These are phyloP conservation scores for Scrobipalpa atriplicella DNA, from an alignment of 2,888 invertebrate species.

Conservation along the genomic window DNA sequence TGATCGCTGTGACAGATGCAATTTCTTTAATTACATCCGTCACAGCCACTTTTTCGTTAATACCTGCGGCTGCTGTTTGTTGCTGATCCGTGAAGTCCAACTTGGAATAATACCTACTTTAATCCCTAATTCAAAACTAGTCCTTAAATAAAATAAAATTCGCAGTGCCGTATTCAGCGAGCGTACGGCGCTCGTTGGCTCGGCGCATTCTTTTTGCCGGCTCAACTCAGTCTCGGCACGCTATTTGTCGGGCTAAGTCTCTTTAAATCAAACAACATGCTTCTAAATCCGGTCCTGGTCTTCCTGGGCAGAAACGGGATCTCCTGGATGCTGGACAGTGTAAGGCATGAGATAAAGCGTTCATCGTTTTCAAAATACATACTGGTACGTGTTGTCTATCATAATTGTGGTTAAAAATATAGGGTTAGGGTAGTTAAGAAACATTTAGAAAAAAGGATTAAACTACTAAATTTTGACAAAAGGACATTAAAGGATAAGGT, in stretches of 20 bases:
- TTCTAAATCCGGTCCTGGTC: constrained; percentile 35
- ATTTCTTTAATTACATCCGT: too few species aligned
- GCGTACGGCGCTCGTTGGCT: not conserved
- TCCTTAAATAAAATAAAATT: not conserved
- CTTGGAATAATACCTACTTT: not conserved
- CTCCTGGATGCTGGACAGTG: not conserved
- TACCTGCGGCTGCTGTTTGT: too few species aligned
- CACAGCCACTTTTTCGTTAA: too few species aligned
- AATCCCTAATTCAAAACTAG: not conserved
- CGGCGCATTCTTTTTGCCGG: constrained; percentile 7
- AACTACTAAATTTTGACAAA: too few species aligned
- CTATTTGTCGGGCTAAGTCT: constrained; percentile 44
- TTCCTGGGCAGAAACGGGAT: constrained; percentile 28
- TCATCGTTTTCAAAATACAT: not conserved
- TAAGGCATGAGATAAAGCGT: constrained; percentile 11
- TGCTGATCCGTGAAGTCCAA: too few species aligned
- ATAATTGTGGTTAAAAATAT: too few species aligned
- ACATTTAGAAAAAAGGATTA: too few species aligned
- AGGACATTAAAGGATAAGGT: too few species aligned
- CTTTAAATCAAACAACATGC: constrained; percentile 43
- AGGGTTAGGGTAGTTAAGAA: too few species aligned
- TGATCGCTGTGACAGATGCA: too few species aligned
- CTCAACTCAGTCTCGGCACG: constrained; percentile 31
- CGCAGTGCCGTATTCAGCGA: not conserved
- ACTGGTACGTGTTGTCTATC: too few species aligned